Evolutionary conservation across 2,888 invertebrate species (phyloP).

Genomic region (Brenthis hecate): DNA sequence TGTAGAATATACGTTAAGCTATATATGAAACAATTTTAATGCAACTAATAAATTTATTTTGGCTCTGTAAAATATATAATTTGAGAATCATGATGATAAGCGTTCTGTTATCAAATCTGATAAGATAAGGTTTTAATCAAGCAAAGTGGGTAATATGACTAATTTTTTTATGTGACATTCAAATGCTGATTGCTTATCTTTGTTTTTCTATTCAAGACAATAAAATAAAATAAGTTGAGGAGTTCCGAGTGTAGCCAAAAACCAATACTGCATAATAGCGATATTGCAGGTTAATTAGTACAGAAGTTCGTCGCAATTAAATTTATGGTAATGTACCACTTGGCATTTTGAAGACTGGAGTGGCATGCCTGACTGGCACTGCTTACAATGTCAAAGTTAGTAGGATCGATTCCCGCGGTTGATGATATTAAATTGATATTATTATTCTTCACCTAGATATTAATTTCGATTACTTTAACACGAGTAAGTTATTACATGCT

Average conservation of each 20-base stretch:
- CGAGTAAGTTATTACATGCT: too few relatives aligned
- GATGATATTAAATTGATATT: too few relatives aligned
- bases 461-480: too few relatives aligned
- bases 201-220: background rate
- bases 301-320: slow-evolving; percentile 14
- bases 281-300: slow-evolving; percentile 32
- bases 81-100: slow-evolving; percentile 12
- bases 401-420: too few relatives aligned
- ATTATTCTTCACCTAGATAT: too few relatives aligned
- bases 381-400: too few relatives aligned
- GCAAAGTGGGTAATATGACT: background rate
- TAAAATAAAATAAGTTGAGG: background rate
- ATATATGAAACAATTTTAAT: too few relatives aligned
- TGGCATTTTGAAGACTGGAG: background rate
- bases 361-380: background rate
- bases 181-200: slow-evolving; percentile 1
- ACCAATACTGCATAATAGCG: slow-evolving; percentile 37
- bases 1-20: too few relatives aligned
- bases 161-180: slow-evolving; percentile 7
- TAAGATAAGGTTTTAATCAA: slow-evolving; percentile 14
- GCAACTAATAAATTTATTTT: too few relatives aligned
- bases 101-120: slow-evolving; percentile 14
- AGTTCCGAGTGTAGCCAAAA: slow-evolving; percentile 14
- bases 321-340: slow-evolving; percentile 8
- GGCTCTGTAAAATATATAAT: background rate